Base-by-base conservation (phyloP, 2,888 invertebrate genomes). In the Phorcus lineatus region DNA sequence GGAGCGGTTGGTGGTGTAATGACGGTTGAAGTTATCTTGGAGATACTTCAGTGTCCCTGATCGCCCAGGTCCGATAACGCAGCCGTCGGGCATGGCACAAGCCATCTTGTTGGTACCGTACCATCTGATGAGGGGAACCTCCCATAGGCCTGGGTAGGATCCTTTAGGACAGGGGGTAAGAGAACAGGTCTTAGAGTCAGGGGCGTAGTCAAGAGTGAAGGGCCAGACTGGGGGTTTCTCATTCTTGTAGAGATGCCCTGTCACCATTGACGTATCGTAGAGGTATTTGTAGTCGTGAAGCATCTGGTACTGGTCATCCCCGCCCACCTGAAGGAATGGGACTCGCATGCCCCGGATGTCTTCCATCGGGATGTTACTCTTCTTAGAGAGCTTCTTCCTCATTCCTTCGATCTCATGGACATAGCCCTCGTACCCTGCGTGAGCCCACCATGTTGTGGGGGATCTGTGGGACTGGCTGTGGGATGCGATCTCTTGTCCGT, bases 401-500 rank as follows among this genome's bases (percentile, higher is more conserved):
- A 97, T 95, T 0, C 97, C 97, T 7, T 97, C 96, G 96, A 97
- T 97, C 94, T 97, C 97, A 88, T 97, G 96, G 89, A 97, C 97
- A 97, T 97, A 97, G 89, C 97, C 97, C 91, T 97, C 97, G 54
- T 97, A 95, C 0, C 96, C 97, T 0, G 97, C 97, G 90, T 96
- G 96, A 83, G 95, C 95, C 87, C 96, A 95, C 85, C 83, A 87
- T 6, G 84, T 83, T n/a, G 86, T 84, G 0, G 88, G 88, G 16
- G 83, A 80, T 7, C 86, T 80, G 80, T 89, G 88, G 0, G 93
- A 92, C 93, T 99, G 96, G 87, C 98, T 98, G 94, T 99, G 99
- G 86, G 98, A 98, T 86, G 98, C 99, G 94, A 99, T 97, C 95
- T 99, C 99, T 93, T 99, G 98, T 91, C 99, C 99, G 91, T 96